phyloP scores from a whole-genome alignment of 2,113 vertebrate species.

The Lasiurus cinereus region DNA sequence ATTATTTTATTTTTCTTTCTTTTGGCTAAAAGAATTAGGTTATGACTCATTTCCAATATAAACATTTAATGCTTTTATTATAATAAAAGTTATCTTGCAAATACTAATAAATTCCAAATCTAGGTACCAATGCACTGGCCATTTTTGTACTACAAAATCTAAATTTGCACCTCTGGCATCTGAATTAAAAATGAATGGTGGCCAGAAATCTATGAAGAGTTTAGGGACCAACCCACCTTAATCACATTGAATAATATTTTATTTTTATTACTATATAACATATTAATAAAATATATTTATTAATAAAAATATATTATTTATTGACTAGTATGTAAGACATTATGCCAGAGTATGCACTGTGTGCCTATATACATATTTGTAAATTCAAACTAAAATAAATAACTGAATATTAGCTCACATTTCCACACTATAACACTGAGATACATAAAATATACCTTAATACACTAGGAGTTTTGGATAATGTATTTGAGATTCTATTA shows the following conservation, averaged over 20 bases:
- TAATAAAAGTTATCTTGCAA: conserved; percentile 9
- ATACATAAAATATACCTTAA: neutral
- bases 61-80: neutral
- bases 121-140: neutral
- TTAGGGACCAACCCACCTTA: neutral
- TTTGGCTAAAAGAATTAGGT: neutral
- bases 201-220: conserved; percentile 20
- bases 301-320: neutral
- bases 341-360: neutral
- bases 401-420: conserved; percentile 28
- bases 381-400: conserved; percentile 1
- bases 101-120: conserved; percentile 28
- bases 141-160: neutral
- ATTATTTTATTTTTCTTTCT: neutral
- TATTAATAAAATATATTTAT: too few species aligned
- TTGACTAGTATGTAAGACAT: neutral
- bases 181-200: conserved; percentile 2
- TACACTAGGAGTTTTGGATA: neutral
- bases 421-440: neutral
- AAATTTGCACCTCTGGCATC: conserved; percentile 12
- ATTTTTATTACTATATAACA: neutral
- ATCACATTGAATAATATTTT: neutral
- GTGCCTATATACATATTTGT: neutral
- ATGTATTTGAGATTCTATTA: neutral
- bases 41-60: neutral